These are phyloP conservation scores for Rhinoraja longicauda DNA, from an alignment of 2,797 vertebrate genomes.

Conservation along the genomic window DNA sequence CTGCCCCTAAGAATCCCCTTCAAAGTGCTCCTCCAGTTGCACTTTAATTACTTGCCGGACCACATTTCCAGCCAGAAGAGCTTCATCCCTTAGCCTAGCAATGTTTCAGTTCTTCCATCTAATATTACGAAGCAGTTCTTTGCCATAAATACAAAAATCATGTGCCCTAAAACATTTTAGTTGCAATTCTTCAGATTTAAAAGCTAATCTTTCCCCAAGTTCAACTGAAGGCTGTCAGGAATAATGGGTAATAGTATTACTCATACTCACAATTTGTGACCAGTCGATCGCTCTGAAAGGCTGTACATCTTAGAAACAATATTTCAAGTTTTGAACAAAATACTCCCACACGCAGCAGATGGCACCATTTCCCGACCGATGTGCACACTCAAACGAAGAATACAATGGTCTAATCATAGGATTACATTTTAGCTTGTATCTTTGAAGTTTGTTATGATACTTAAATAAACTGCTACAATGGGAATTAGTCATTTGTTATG, in stretches of 20 bases:
- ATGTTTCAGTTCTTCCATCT: neutral
- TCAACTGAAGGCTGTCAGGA: neutral
- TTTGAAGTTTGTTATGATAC: neutral
- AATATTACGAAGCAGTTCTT: neutral
- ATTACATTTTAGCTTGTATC: neutral
- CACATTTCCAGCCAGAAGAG: neutral
- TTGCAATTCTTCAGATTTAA: neutral
- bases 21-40: no score
- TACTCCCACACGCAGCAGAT: neutral
- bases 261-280: neutral
- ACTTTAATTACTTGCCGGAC: no score
- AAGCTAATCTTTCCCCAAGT: neutral
- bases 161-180: neutral
- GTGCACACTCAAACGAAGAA: neutral
- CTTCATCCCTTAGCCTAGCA: neutral
- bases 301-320: neutral
- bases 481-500: neutral
- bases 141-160: neutral
- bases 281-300: no score
- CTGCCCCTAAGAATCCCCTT: no score
- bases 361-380: neutral
- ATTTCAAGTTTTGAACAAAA: neutral
- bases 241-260: no score
- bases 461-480: neutral
- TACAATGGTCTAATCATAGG: neutral